phyloP scores from a whole-genome alignment of 2,113 vertebrate species.

The Malaclemys terrapin region DNA sequence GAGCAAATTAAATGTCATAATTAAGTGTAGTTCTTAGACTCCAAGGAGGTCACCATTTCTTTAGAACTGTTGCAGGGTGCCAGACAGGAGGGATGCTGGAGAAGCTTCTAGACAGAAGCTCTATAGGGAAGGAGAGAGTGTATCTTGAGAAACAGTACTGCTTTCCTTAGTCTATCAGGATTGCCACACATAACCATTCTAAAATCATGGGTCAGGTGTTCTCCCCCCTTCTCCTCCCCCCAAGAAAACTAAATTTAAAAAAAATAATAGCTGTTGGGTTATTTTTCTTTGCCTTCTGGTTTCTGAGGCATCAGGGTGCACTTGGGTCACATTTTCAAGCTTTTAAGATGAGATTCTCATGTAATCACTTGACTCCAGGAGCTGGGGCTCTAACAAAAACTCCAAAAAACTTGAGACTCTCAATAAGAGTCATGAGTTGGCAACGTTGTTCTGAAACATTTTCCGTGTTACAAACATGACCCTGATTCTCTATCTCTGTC shows the following conservation, averaged over 20 bases:
- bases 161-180: not conserved
- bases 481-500: not conserved
- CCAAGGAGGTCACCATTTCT: not conserved
- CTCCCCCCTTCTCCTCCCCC: accelerated
- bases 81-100: not conserved
- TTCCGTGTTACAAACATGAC: not conserved
- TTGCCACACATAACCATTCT: not conserved
- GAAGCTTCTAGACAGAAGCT: not conserved
- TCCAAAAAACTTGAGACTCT: not conserved
- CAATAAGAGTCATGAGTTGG: not conserved
- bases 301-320: not conserved
- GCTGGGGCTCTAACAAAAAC: not conserved
- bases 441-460: not conserved
- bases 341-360: not conserved
- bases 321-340: not conserved
- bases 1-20: constrained; percentile 33
- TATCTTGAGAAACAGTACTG: not conserved
- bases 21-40: not conserved
- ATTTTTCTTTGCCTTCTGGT: not conserved
- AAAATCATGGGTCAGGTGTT: not conserved
- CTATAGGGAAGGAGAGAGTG: not conserved
- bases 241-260: not conserved
- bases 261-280: not conserved
- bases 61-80: not conserved
- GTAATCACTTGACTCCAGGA: not conserved